Conservation (phyloP, 2,797 vertebrate genomes). For the Calcarius lapponicus region DNA sequence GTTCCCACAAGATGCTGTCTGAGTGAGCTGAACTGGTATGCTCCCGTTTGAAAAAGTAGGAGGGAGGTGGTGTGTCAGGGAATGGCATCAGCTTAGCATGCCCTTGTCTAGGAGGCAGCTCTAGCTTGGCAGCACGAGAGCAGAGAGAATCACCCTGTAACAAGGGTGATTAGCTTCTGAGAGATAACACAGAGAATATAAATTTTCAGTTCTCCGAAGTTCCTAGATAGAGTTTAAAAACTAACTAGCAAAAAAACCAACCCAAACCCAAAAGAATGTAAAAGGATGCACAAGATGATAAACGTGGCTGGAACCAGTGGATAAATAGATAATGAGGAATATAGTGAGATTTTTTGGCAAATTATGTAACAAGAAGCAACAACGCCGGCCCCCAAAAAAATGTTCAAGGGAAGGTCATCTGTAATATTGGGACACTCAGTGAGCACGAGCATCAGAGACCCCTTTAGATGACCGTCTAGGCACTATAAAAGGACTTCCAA, state of each 20-base stretch:
- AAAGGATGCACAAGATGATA: not conserved
- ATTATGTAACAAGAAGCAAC: not conserved
- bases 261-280: not conserved
- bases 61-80: rapidly evolving
- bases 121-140: not conserved
- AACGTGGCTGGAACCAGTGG: not conserved
- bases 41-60: rapidly evolving
- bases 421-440: not conserved
- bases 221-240: not conserved
- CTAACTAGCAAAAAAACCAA: not conserved
- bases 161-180: not conserved
- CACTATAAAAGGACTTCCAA: not conserved
- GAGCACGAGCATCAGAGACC: not conserved
- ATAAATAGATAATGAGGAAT: not conserved
- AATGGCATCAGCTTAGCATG: rapidly evolving
- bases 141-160: too few species aligned
- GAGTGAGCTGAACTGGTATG: not conserved
- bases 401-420: not conserved
- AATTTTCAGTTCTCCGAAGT: not conserved
- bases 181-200: not conserved
- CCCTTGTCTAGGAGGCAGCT: not conserved
- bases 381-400: not conserved
- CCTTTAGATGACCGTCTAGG: not conserved
- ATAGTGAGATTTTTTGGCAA: not conserved
- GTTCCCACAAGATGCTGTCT: not conserved